Evolutionary conservation across 1,140 invertebrate genomes (phyloP).

Genomic region (Zaprionus tsacasi): DNA sequence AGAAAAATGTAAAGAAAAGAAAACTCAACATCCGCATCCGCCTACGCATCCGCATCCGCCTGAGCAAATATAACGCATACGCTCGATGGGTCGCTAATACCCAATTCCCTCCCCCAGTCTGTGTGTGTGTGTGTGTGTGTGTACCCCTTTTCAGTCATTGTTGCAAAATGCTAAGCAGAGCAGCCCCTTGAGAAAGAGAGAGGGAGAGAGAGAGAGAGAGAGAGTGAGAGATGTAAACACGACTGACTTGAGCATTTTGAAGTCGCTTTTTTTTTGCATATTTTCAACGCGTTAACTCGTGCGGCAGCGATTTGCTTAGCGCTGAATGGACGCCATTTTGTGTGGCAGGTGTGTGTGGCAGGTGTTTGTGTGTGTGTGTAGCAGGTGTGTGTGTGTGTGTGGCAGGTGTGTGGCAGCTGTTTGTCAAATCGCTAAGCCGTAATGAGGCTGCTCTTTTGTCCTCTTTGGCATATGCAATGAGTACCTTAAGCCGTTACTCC

Average conservation of each 20-base stretch:
- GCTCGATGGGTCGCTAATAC: slow-evolving; percentile 7
- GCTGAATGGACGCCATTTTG: slow-evolving; percentile 16
- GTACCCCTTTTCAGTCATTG: slow-evolving; percentile 45
- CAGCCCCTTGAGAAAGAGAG: background rate
- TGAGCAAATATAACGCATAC: slow-evolving; percentile 14
- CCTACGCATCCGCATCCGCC: slow-evolving; percentile 21
- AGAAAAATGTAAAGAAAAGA: slow-evolving; percentile 14
- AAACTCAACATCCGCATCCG: slow-evolving; percentile 22
- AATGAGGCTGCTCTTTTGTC: slow-evolving; percentile 31
- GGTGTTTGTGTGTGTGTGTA: background rate
- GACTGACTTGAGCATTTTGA: slow-evolving; percentile 32
- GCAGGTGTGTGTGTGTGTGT: background rate
- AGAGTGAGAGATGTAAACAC: slow-evolving; percentile 17
- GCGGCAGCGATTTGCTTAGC: slow-evolving; percentile 30
- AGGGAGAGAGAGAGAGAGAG: too few relatives aligned
- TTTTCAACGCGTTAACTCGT: slow-evolving; percentile 22
- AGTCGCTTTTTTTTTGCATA: slow-evolving; percentile 43
- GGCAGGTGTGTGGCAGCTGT: slow-evolving; percentile 26
- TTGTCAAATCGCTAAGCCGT: slow-evolving; percentile 38
- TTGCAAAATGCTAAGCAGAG: slow-evolving; percentile 36
- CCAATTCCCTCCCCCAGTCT: too few relatives aligned
- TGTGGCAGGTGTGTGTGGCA: slow-evolving; percentile 11
- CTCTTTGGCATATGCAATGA: background rate
- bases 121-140: too few relatives aligned
- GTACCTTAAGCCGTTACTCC: background rate